Conservation (phyloP, 2,888 invertebrate genomes). For the Drosophila multiciliata region DNA sequence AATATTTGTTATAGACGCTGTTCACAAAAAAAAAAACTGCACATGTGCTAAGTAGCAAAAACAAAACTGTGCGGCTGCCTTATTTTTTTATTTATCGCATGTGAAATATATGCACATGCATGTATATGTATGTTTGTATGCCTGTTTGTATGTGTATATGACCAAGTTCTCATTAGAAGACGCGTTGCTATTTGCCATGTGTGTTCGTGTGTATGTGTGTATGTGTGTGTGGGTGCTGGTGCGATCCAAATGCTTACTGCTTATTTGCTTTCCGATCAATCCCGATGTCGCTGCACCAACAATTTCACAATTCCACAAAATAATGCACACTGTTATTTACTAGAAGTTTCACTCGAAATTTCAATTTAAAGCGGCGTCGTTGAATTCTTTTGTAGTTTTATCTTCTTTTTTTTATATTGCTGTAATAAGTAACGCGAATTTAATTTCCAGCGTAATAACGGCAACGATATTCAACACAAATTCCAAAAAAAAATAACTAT, state of each 20-base stretch:
- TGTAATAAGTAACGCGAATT: constrained; percentile 15
- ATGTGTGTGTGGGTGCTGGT: constrained; percentile 28
- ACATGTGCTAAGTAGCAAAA: constrained; percentile 6
- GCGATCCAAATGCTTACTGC: constrained; percentile 51
- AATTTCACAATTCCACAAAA: constrained; percentile 56
- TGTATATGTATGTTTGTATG: constrained; percentile 1
- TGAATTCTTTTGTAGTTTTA: constrained; percentile 5
- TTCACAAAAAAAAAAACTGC: constrained; percentile 7
- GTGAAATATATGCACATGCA: constrained; percentile 15
- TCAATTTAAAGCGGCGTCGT: constrained; percentile 7
- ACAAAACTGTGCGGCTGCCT: constrained; percentile 11
- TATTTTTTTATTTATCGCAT: constrained; percentile 23
- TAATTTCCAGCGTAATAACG: constrained; percentile 43
- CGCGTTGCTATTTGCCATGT: constrained; percentile 35
- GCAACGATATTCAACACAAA: constrained; percentile 62
- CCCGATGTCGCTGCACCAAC: constrained; percentile 27
- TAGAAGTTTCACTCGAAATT: constrained; percentile 45
- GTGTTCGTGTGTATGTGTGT: constrained; percentile 29
- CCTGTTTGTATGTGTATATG: constrained; percentile 20
- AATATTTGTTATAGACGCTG: constrained; percentile 34
- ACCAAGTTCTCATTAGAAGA: constrained; percentile 56
- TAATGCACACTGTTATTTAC: constrained; percentile 41
- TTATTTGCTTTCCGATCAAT: constrained; percentile 21
- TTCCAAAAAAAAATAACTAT: constrained; percentile 70
- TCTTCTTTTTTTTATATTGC: constrained; percentile 8